A percentile compares a stretch with the other conserved stretches of the same genome.
Conservation (phyloP, 2,888 invertebrate genomes). For the Diarsia rubi region DNA sequence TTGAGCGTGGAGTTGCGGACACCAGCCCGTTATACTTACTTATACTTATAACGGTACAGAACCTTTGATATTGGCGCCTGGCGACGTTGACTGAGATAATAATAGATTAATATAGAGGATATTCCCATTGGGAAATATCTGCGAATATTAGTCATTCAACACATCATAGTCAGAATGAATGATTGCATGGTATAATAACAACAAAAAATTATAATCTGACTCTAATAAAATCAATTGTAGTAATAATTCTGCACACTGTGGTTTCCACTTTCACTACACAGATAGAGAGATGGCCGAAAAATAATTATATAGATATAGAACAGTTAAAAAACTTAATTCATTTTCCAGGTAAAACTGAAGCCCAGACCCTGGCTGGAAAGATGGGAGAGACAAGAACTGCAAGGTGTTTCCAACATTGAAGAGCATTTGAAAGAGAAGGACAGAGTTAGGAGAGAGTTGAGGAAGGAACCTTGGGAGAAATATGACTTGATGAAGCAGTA, state of each 20-base stretch:
- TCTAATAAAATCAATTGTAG: not conserved
- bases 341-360: constrained; percentile 92
- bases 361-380: constrained; percentile 97
- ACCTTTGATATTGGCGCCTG: too few relatives aligned
- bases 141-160: too few relatives aligned
- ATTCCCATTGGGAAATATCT: too few relatives aligned
- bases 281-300: not conserved
- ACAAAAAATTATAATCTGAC: too few relatives aligned
- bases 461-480: constrained; percentile 95
- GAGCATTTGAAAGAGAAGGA: constrained; percentile 90
- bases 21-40: too few relatives aligned
- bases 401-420: constrained; percentile 93
- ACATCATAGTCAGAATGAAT: too few relatives aligned
- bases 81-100: too few relatives aligned
- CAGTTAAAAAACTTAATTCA: not conserved
- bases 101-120: too few relatives aligned
- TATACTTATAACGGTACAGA: too few relatives aligned
- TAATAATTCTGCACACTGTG: not conserved
- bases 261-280: not conserved
- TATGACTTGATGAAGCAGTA: constrained; percentile 98
- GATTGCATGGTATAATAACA: too few relatives aligned
- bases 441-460: constrained; percentile 88
- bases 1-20: too few relatives aligned
- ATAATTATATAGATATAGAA: not conserved
- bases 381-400: constrained; percentile 95